A percentile compares a stretch with the other conserved stretches of the same genome.
These are phyloP conservation scores for Pyrrhosoma nymphula DNA, from an alignment of 2,888 invertebrate genomes.

Conservation along the genomic window DNA sequence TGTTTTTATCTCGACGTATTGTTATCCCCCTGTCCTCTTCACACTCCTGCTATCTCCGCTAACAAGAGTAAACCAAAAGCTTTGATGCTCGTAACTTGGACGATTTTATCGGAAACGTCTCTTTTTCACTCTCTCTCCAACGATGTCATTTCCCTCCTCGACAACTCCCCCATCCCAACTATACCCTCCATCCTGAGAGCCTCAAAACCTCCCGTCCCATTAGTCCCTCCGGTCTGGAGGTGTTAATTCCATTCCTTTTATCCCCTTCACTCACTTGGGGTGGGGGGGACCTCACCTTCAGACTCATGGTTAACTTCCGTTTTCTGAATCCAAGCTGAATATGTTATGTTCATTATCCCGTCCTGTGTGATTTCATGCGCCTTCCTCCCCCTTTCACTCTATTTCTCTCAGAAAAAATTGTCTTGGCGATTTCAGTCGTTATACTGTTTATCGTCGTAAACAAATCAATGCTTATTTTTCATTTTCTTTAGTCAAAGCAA, in stretches of 20 bases:
- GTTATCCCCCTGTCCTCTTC: neutral
- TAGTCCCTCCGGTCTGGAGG: neutral
- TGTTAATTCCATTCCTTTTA: neutral
- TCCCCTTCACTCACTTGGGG: neutral
- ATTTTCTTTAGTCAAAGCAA: no score
- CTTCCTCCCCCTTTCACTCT: no score
- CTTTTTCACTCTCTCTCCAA: conserved; percentile 25
- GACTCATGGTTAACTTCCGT: neutral
- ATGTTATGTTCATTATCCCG: neutral
- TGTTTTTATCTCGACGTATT: conserved; percentile 14
- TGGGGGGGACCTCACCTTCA: neutral
- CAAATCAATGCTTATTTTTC: no score
- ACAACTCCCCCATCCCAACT: no score
- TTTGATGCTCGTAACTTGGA: neutral
- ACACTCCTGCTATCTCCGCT: neutral
- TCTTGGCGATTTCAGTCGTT: no score
- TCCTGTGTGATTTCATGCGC: no score
- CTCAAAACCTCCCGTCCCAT: neutral
- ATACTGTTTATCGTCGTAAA: no score
- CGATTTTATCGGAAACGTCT: neutral
- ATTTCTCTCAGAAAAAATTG: no score
- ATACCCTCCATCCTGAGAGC: neutral
- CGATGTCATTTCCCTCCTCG: neutral
- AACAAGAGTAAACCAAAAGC: neutral
- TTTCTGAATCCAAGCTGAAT: neutral